These are phyloP conservation scores for Sterrhoptilus dennistouni DNA, from an alignment of 2,113 vertebrate species.

Conservation along the genomic window DNA sequence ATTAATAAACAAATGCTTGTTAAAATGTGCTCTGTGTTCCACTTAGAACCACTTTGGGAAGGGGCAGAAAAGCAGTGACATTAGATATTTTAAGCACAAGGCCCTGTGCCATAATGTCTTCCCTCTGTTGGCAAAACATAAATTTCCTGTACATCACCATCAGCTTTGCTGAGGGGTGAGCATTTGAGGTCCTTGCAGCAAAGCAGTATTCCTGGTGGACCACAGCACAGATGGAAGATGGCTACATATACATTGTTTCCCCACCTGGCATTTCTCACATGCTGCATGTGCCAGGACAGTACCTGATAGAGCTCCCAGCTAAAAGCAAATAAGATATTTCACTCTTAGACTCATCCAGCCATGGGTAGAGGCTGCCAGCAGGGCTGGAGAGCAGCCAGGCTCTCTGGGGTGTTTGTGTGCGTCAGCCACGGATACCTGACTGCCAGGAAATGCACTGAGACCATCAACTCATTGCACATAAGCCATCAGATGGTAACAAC, in stretches of 20 bases:
- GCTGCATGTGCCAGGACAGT: neutral
- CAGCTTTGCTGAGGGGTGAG: neutral
- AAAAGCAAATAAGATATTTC: neutral
- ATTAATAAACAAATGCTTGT: neutral
- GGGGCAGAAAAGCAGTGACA: neutral
- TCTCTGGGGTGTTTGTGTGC: conserved; percentile 19
- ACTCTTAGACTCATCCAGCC: neutral
- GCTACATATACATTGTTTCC: neutral
- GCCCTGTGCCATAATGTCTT: neutral
- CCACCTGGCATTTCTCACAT: neutral
- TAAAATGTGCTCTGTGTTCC: neutral
- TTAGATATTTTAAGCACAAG: neutral
- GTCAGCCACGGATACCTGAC: conserved; percentile 50
- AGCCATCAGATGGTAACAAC: conserved; percentile 67
- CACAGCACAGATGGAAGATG: neutral
- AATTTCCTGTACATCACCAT: neutral
- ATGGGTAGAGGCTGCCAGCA: neutral
- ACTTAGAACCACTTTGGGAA: neutral
- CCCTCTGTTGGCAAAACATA: neutral
- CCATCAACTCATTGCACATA: conserved; percentile 42
- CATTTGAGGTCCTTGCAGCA: neutral
- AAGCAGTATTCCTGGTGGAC: neutral
- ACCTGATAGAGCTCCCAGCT: neutral
- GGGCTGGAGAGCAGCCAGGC: neutral
- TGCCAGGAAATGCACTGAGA: conserved; percentile 59